Evolutionary conservation across 2,113 vertebrate species (phyloP).

Genomic region (Chloropsis cyanopogon): DNA sequence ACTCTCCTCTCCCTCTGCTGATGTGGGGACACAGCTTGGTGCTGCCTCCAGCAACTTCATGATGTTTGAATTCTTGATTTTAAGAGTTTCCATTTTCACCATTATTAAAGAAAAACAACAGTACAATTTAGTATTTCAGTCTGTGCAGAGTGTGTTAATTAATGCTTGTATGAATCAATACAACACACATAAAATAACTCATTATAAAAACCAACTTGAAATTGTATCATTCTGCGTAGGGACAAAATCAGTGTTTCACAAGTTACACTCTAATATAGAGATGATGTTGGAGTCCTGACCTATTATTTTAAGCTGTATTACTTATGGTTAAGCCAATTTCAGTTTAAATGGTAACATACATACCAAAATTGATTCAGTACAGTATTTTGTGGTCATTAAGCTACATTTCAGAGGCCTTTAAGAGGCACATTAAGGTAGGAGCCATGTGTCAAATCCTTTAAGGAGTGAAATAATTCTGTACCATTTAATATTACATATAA

Average conservation of each 20-base stretch:
- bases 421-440: neutral
- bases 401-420: neutral
- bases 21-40: slow-evolving; percentile 51
- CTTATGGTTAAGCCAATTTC: neutral
- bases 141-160: neutral
- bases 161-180: neutral
- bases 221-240: neutral
- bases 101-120: neutral
- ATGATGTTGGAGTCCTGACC: neutral
- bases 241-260: neutral
- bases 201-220: neutral
- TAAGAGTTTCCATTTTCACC: slow-evolving; percentile 14
- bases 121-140: neutral
- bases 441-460: neutral
- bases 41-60: slow-evolving; percentile 83
- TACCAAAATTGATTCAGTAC: neutral
- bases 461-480: neutral
- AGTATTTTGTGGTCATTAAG: neutral
- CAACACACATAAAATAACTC: neutral
- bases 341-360: neutral
- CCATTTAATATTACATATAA: neutral
- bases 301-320: neutral
- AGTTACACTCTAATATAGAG: neutral
- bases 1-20: slow-evolving; percentile 32
- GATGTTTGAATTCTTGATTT: slow-evolving; percentile 85